Evolutionary conservation across 2,113 vertebrate species (phyloP).

Genomic region (Blennius ocellaris): DNA sequence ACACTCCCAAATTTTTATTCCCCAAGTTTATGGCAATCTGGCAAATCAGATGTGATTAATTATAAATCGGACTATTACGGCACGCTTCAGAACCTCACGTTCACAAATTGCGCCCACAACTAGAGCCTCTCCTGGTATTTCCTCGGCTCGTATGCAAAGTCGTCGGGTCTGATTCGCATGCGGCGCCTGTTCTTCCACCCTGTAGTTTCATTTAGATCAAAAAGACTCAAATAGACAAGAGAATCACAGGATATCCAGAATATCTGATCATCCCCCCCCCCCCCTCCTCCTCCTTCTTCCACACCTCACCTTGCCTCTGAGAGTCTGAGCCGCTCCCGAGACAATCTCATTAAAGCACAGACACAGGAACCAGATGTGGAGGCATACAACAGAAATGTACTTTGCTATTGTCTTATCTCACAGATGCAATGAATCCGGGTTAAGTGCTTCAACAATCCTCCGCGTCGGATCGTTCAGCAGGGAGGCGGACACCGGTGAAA

Average conservation of each 20-base stretch:
- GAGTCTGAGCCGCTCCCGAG: slow-evolving; percentile 53
- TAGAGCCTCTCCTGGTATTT: slow-evolving; percentile 71
- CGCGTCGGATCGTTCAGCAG: slow-evolving; percentile 44
- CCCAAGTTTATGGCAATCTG: slow-evolving; percentile 94
- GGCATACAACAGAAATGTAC: slow-evolving; percentile 50
- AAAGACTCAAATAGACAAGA: slow-evolving; percentile 77
- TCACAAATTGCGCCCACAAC: slow-evolving; percentile 74
- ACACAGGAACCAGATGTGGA: slow-evolving; percentile 40
- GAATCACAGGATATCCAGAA: slow-evolving; percentile 77
- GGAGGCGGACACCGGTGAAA: slow-evolving; percentile 33
- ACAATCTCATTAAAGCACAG: slow-evolving; percentile 77
- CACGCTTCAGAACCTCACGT: slow-evolving; percentile 69
- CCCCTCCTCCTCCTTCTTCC: no score
- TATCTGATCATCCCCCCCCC: slow-evolving; percentile 65
- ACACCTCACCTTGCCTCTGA: slow-evolving; percentile 71
- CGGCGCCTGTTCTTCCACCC: slow-evolving; percentile 65
- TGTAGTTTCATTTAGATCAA: slow-evolving; percentile 81
- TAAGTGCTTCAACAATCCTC: slow-evolving; percentile 46
- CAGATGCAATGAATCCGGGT: slow-evolving; percentile 39
- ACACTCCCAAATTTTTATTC: slow-evolving; percentile 81
- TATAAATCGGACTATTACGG: slow-evolving; percentile 85
- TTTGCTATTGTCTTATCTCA: slow-evolving; percentile 48
- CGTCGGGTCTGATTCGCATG: slow-evolving; percentile 70
- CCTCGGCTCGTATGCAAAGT: slow-evolving; percentile 57
- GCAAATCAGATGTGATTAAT: slow-evolving; percentile 95